Percentiles rank a stretch among this genome's conserved stretches.
phyloP scores from a whole-genome alignment of 2,888 invertebrate genomes.

The Agriopis marginaria region DNA sequence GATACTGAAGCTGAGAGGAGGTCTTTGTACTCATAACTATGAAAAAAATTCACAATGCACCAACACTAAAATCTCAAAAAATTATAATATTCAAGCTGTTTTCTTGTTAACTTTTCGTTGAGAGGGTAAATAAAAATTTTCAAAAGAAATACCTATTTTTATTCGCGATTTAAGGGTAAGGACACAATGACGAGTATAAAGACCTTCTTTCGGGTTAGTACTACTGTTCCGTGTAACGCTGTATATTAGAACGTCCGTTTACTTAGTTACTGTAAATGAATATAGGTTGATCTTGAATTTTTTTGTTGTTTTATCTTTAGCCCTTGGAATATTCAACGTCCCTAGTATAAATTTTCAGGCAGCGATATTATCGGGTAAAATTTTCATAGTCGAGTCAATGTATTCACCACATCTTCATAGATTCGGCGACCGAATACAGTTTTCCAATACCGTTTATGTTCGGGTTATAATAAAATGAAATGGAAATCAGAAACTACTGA shows the following conservation, averaged over 20 bases:
- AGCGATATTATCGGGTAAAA: slow-evolving; percentile 25
- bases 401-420: slow-evolving; percentile 48
- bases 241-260: neutral
- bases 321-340: slow-evolving; percentile 13
- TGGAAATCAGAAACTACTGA: slow-evolving; percentile 70
- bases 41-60: no score
- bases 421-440: slow-evolving; percentile 53
- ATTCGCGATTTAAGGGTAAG: no score
- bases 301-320: neutral
- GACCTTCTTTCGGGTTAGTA: no score
- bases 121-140: no score
- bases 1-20: no score
- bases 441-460: slow-evolving; percentile 61
- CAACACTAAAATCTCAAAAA: no score
- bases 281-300: neutral
- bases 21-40: no score
- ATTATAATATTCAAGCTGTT: no score
- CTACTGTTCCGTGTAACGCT: neutral
- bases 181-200: no score
- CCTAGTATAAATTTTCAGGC: slow-evolving; percentile 4
- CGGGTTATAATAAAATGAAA: slow-evolving; percentile 65
- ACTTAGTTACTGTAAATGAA: neutral
- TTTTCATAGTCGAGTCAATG: slow-evolving; percentile 40
- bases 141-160: no score
- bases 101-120: no score